phyloP scores from a whole-genome alignment of 2,113 vertebrate species.

The Nettapus auritus region DNA sequence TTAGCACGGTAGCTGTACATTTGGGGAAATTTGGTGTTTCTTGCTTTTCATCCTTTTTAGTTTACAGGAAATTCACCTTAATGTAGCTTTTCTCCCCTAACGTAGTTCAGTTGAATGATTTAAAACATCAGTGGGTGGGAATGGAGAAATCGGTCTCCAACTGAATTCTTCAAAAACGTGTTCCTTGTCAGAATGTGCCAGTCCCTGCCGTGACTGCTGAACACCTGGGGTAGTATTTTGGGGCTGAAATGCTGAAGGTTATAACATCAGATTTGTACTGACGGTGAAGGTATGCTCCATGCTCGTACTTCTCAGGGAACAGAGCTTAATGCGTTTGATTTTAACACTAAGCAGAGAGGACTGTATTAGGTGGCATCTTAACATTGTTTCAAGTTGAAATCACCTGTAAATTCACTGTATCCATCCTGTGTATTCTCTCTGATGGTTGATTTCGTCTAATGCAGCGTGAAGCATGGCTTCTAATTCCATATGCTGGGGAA shows the following conservation, averaged over 20 bases:
- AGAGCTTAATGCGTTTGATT: not conserved
- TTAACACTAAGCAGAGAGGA: not conserved
- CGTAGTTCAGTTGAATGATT: not conserved
- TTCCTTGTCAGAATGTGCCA: not conserved
- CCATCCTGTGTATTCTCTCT: accelerated
- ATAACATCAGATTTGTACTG: not conserved
- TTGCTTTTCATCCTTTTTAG: not conserved
- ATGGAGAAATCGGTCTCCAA: not conserved
- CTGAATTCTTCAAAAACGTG: not conserved
- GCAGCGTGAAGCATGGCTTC: not conserved
- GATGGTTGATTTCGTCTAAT: not conserved
- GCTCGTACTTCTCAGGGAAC: not conserved
- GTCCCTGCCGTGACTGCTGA: not conserved
- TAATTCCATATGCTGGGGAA: not conserved
- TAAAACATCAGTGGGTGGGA: not conserved
- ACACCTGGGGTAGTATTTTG: not conserved
- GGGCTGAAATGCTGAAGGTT: not conserved
- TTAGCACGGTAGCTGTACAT: not conserved
- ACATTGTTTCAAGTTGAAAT: not conserved
- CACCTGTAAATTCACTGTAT: not conserved
- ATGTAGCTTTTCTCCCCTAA: not conserved
- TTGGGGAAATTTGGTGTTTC: not conserved
- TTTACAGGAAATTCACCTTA: not conserved
- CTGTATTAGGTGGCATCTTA: not conserved
- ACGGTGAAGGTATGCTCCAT: not conserved